A percentile compares a stretch with the other conserved stretches of the same genome.
Evolutionary conservation across 2,888 invertebrate species (phyloP).

Genomic region (Himalopsyche tibetana): DNA sequence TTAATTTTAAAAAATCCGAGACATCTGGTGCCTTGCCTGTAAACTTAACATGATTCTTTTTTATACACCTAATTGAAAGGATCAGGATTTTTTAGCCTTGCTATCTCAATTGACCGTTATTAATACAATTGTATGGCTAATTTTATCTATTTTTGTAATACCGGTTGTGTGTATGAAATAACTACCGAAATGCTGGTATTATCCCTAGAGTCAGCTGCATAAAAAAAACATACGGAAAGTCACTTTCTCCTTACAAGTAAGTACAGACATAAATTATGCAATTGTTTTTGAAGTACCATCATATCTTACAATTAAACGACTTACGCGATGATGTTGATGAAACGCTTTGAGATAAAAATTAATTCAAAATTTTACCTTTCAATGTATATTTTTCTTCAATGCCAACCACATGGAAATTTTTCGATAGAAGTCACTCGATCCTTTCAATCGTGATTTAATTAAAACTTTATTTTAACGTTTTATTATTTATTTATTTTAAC

Average conservation of each 20-base stretch:
- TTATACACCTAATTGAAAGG: too few species aligned
- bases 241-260: conserved; percentile 17
- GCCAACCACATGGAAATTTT: neutral
- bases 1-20: too few species aligned
- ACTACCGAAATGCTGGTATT: too few species aligned
- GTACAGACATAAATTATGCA: neutral
- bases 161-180: too few species aligned
- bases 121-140: too few species aligned
- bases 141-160: too few species aligned
- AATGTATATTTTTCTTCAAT: neutral
- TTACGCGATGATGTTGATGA: conserved; percentile 1
- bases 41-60: too few species aligned
- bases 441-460: neutral
- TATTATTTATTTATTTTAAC: neutral
- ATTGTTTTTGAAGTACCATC: neutral
- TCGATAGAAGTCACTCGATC: conserved; percentile 8
- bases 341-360: neutral
- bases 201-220: neutral
- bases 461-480: neutral
- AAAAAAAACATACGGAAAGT: neutral
- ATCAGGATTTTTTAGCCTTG: too few species aligned
- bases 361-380: conserved; percentile 29
- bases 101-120: too few species aligned
- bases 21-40: too few species aligned
- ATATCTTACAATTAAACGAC: neutral